Conservation (phyloP, 2,888 invertebrate genomes). For the Acleris cristana region DNA sequence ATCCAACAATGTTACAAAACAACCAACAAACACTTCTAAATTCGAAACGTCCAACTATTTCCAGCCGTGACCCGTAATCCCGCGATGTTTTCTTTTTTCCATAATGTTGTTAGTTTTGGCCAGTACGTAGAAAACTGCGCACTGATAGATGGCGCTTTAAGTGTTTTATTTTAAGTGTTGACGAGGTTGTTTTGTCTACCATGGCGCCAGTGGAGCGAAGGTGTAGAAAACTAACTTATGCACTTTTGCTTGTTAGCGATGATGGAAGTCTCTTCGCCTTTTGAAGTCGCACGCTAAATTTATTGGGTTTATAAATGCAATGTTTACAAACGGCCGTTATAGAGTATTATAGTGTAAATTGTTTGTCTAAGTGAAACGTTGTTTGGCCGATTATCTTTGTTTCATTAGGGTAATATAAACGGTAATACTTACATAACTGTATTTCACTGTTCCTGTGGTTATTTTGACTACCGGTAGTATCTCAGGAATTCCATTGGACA, state of each 20-base stretch:
- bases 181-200: conserved; percentile 67
- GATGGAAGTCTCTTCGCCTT: conserved; percentile 44
- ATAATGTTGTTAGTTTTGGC: conserved; percentile 61
- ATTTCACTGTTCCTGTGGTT: conserved; percentile 14
- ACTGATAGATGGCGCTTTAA: conserved; percentile 68
- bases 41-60: conserved; percentile 47
- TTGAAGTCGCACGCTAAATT: conserved; percentile 43
- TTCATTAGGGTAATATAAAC: conserved; percentile 35
- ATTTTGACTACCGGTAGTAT: neutral
- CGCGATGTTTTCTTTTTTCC: conserved; percentile 59
- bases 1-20: conserved; percentile 16
- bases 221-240: conserved; percentile 54
- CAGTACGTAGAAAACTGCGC: conserved; percentile 44
- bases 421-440: conserved; percentile 17
- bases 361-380: conserved; percentile 37
- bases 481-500: neutral
- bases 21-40: conserved; percentile 3
- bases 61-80: conserved; percentile 46
- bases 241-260: conserved; percentile 41
- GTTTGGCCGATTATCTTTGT: conserved; percentile 33
- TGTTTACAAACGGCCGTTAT: conserved; percentile 31
- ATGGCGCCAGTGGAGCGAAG: conserved; percentile 61
- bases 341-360: conserved; percentile 32
- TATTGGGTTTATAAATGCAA: conserved; percentile 31
- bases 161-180: conserved; percentile 71